Base-by-base conservation (phyloP, 53 echinoderm and acorn worm genomes). In the Temnopleurus reevesii region DNA sequence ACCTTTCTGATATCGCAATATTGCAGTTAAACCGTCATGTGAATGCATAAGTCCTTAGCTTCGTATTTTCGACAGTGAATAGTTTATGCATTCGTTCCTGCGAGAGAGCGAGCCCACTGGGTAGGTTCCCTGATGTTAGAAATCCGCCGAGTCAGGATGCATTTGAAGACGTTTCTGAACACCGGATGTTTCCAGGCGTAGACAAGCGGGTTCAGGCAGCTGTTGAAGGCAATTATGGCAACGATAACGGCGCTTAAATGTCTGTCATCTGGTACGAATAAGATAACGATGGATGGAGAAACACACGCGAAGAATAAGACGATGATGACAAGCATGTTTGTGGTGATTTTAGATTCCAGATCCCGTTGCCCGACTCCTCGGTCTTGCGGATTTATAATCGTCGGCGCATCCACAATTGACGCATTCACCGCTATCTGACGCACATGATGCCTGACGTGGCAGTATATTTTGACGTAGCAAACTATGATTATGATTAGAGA, bases 171-270 rank as follows among this genome's bases (percentile, higher is more conserved):
- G 31, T 77, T 81, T 64, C 93, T 91, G 86, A 95, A 95, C 53
- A 90, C 76, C 2, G 95, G 95, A 45, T 95, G 93, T 53, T 95
- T 95, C 45, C 93, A 93, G 57, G 95, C 95, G 47, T 95, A 93
- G 64, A 95, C 77, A 46, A 93, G 47, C 28, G 93, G 93, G 56
- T 95, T 95, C 57, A 93, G 55, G 55, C 93, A 93, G 44, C 93
- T 91, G 91, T 91, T 95, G 12, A 90, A 31, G 19, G 93, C 21
- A 18, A 95, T 51, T 1, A 95, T 45, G 13, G 93, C 86, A 0
- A 57, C 86, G 30, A 90, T 89, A 64, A 91, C 79, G 5, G 93
- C 90, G 19, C 85, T 91, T 24, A 86, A 41, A 4, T 86, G 80
- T 44, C 91, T 91, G 64, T 91, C 90, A 17, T 86, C 89, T 1